A percentile compares a stretch with the other conserved stretches of the same genome.
phyloP scores from a whole-genome alignment of 2,888 invertebrate species.

The Latrodectus elegans region DNA sequence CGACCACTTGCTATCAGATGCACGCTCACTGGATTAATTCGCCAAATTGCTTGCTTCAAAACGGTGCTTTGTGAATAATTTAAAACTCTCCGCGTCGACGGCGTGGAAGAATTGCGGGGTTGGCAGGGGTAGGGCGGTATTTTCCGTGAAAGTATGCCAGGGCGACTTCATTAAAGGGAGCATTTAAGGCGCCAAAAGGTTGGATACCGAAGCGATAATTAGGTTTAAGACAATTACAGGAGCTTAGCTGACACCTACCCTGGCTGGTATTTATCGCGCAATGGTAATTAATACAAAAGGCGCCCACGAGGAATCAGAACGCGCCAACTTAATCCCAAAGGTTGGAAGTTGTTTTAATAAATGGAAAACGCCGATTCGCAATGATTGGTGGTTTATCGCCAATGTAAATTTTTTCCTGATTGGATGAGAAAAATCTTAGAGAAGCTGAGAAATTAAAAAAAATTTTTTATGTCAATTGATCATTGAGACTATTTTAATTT shows the following conservation, averaged over 20 bases:
- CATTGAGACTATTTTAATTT: no score
- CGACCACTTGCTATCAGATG: slow-evolving; percentile 20
- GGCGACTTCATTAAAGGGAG: slow-evolving; percentile 67
- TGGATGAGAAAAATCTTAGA: background rate
- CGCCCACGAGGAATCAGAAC: slow-evolving; percentile 67
- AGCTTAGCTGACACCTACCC: slow-evolving; percentile 51
- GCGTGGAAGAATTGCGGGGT: slow-evolving; percentile 10
- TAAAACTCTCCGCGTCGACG: slow-evolving; percentile 48
- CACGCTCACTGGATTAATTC: slow-evolving; percentile 56
- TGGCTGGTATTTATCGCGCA: slow-evolving; percentile 63
- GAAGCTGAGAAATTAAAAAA: no score
- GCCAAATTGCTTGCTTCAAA: slow-evolving; percentile 67
- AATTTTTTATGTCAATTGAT: no score
- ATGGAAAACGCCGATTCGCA: slow-evolving; percentile 35
- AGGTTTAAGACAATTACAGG: slow-evolving; percentile 69
- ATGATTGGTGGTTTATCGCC: slow-evolving; percentile 24
- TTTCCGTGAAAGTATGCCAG: slow-evolving; percentile 35
- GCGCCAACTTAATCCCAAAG: slow-evolving; percentile 62
- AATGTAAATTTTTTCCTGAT: background rate
- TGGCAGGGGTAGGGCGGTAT: background rate
- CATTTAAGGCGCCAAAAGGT: slow-evolving; percentile 69
- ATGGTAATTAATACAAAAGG: slow-evolving; percentile 68
- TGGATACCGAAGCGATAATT: slow-evolving; percentile 65
- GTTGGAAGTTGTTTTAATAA: slow-evolving; percentile 42
- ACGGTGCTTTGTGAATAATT: slow-evolving; percentile 68